Percentiles rank a stretch among this genome's conserved stretches.
Evolutionary conservation across 2,888 invertebrate genomes (phyloP).

Genomic region (Hirtodrosophila cameraria): DNA sequence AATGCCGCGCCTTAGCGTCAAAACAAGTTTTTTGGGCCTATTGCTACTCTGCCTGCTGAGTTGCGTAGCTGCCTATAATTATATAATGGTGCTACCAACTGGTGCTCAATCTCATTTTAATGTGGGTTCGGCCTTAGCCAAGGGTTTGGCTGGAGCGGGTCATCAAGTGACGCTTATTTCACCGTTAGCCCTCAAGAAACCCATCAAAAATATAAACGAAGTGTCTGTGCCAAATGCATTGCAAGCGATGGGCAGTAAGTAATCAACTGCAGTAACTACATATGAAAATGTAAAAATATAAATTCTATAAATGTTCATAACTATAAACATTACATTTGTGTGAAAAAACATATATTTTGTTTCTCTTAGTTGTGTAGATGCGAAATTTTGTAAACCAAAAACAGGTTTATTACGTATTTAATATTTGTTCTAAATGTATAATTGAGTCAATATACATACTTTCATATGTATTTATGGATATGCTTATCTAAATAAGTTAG

Average conservation of each 20-base stretch:
- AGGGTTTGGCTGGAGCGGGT: conserved; percentile 81
- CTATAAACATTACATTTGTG: too few relatives aligned
- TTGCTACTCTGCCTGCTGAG: conserved; percentile 51
- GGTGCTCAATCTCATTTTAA: conserved; percentile 77
- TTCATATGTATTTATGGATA: too few relatives aligned
- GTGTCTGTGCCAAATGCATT: conserved; percentile 37
- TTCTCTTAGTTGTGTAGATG: too few relatives aligned
- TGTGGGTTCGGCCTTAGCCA: conserved; percentile 80
- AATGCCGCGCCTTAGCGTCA: conserved; percentile 36
- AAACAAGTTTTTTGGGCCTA: conserved; percentile 46
- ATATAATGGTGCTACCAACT: conserved; percentile 66
- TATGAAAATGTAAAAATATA: too few relatives aligned
- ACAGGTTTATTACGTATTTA: too few relatives aligned
- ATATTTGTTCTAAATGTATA: too few relatives aligned
- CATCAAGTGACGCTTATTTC: conserved; percentile 83
- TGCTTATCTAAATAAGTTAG: too few relatives aligned
- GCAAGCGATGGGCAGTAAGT: conserved; percentile 56
- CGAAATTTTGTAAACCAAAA: too few relatives aligned
- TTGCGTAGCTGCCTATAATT: conserved; percentile 63
- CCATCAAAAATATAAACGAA: conserved; percentile 76
- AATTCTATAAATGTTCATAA: too few relatives aligned
- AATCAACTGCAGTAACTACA: neutral
- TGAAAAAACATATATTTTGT: too few relatives aligned
- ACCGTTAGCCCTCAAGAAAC: conserved; percentile 74
- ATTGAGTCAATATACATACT: too few relatives aligned